phyloP scores from a whole-genome alignment of 2,888 invertebrate genomes.

The Aporophyla nigra region DNA sequence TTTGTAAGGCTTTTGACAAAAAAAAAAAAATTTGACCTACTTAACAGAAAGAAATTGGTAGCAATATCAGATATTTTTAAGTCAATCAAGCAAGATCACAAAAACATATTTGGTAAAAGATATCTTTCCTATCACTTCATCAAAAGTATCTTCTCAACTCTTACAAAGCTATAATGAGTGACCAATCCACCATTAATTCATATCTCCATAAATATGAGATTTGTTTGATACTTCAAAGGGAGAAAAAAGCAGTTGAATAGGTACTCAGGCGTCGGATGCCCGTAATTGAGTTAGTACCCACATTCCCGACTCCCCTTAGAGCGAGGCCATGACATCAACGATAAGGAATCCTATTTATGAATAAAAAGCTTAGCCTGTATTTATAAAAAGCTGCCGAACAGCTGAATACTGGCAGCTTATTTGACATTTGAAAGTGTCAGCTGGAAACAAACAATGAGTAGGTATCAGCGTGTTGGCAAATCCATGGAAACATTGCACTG shows the following conservation, averaged over 20 bases:
- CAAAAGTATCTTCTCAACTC: neutral
- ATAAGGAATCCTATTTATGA: neutral
- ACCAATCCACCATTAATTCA: conserved; percentile 28
- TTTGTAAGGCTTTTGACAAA: neutral
- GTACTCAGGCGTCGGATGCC: conserved; percentile 83
- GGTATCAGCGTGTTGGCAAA: neutral
- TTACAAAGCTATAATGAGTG: conserved; percentile 33
- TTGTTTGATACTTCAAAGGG: conserved; percentile 68
- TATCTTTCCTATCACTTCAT: neutral
- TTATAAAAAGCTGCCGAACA: no score
- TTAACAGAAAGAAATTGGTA: no score
- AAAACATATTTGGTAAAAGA: neutral
- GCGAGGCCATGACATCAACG: conserved; percentile 73
- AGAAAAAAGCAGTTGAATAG: conserved; percentile 81
- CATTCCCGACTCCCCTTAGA: conserved; percentile 74
- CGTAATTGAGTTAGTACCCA: conserved; percentile 87
- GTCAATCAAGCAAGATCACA: neutral
- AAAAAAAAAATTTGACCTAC: neutral
- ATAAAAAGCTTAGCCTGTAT: no score
- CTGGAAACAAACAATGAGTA: neutral
- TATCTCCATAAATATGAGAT: conserved; percentile 67
- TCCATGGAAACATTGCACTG: neutral
- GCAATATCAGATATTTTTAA: neutral
- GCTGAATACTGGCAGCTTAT: neutral
- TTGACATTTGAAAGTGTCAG: neutral